Percentiles rank a stretch among this genome's conserved stretches.
Conservation (phyloP, 1,140 invertebrate genomes). For the Panagrolaimus sp. region DNA sequence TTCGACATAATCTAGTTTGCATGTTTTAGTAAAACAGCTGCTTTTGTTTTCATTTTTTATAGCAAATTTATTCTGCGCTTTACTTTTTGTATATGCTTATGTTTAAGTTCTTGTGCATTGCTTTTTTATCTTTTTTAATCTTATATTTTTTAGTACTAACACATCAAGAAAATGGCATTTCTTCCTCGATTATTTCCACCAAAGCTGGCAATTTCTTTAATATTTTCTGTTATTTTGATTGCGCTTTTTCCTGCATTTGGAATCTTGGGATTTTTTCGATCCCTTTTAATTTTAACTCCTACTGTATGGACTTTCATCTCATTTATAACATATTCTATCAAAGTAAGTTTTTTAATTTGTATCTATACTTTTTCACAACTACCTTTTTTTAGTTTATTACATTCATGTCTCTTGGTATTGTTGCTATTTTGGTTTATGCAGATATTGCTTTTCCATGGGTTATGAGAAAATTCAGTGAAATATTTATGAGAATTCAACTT, state of each 20-base stretch:
- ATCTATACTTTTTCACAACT: not conserved
- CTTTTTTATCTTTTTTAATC: too few species aligned
- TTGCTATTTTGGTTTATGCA: not conserved
- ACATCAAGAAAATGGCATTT: not conserved
- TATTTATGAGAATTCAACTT: not conserved
- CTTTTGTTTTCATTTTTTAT: too few species aligned
- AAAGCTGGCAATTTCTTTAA: constrained; percentile 3
- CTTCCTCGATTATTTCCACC: not conserved
- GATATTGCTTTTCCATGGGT: constrained; percentile 12
- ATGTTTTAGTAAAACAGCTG: too few species aligned
- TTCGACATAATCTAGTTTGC: too few species aligned
- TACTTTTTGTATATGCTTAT: too few species aligned
- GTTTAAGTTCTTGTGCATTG: too few species aligned
- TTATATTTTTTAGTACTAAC: too few species aligned
- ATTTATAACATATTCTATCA: not conserved
- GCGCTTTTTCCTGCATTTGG: not conserved
- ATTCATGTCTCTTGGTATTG: not conserved
- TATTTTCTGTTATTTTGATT: not conserved
- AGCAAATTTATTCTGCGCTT: too few species aligned
- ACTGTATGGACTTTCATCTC: not conserved
- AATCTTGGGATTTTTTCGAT: not conserved
- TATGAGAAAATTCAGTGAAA: constrained; percentile 9
- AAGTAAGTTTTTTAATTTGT: not conserved
- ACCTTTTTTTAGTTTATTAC: constrained; percentile 3
- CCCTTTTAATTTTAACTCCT: not conserved